Percentiles rank a stretch among this genome's conserved stretches.
Evolutionary conservation across 2,113 vertebrate genomes (phyloP).

Genomic region (Urocolius indicus): DNA sequence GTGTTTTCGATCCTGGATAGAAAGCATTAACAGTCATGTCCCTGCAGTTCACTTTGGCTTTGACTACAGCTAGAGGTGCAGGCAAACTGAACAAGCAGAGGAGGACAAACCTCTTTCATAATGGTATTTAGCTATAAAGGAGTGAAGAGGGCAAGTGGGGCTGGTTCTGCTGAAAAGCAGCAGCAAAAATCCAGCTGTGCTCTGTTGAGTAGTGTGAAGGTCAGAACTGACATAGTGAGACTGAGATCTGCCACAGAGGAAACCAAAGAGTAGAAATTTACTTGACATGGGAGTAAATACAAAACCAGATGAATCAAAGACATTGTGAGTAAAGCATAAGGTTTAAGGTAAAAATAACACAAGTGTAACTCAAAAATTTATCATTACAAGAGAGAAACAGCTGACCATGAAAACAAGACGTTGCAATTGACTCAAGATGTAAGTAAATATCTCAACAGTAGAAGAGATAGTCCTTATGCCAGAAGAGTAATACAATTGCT

Average conservation of each 20-base stretch:
- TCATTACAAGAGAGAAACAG: neutral
- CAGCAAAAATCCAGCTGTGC: neutral
- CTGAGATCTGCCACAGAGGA: neutral
- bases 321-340: neutral
- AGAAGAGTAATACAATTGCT: neutral
- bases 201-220: neutral
- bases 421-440: neutral
- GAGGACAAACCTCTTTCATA: neutral
- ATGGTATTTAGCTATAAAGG: neutral
- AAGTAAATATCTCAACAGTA: neutral
- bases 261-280: neutral
- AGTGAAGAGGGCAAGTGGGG: neutral
- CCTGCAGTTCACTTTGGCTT: neutral
- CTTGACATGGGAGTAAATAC: neutral
- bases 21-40: neutral
- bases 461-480: neutral
- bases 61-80: neutral
- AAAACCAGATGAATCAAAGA: neutral
- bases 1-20: neutral
- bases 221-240: neutral
- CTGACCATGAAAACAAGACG: neutral
- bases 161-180: neutral
- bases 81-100: neutral
- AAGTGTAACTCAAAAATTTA: fast-evolving
- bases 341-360: neutral